A percentile compares a stretch with the other conserved stretches of the same genome.
These are phyloP conservation scores for Dolichoris vasculosae DNA, from an alignment of 1,140 invertebrate genomes.

Conservation along the genomic window DNA sequence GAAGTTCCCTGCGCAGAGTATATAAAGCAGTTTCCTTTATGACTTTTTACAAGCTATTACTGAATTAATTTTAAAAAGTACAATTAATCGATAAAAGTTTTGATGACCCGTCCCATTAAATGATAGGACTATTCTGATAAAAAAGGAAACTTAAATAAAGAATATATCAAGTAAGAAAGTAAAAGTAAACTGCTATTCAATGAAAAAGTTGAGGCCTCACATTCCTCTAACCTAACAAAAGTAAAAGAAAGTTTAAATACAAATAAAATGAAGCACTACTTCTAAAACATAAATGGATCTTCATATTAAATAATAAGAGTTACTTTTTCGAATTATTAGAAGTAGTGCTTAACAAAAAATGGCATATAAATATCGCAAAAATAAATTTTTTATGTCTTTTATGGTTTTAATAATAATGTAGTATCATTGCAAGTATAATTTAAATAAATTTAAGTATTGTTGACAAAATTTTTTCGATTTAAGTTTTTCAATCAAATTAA, in stretches of 20 bases:
- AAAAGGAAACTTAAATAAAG: conserved; percentile 27
- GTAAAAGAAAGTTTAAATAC: conserved; percentile 45
- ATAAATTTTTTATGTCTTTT: neutral
- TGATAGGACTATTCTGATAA: conserved; percentile 20
- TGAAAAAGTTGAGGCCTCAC: conserved; percentile 34
- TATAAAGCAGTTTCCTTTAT: conserved; percentile 55
- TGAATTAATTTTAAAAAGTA: conserved; percentile 34
- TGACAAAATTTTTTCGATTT: no score
- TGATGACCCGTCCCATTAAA: conserved; percentile 28
- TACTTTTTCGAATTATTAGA: conserved; percentile 1
- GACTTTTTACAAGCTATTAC: conserved; percentile 52
- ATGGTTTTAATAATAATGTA: neutral
- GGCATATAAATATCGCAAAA: neutral
- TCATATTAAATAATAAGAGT: neutral
- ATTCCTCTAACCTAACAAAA: conserved; percentile 41
- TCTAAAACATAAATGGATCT: neutral
- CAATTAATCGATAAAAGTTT: conserved; percentile 19
- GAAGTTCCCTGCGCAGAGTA: conserved; percentile 53
- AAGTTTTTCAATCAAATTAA: no score
- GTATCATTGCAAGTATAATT: neutral
- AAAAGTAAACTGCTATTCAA: conserved; percentile 51
- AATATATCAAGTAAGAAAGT: conserved; percentile 49
- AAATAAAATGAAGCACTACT: conserved; percentile 25
- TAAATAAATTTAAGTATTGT: no score
- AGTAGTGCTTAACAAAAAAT: conserved; percentile 8